phyloP scores from a whole-genome alignment of 1,140 invertebrate species.

The Leptinotarsa defecta region DNA sequence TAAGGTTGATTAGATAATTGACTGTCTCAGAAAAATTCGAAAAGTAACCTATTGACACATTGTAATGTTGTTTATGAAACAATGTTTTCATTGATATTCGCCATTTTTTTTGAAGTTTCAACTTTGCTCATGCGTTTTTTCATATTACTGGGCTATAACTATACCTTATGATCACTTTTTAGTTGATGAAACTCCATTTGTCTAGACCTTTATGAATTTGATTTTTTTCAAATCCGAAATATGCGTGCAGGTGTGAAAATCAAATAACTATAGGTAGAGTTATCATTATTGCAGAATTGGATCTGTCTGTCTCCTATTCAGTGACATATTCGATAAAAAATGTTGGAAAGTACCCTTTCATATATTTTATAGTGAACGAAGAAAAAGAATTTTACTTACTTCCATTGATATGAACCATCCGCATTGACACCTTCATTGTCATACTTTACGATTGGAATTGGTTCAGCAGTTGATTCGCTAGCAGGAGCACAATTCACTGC shows the following conservation, averaged over 20 bases:
- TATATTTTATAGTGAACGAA: not conserved
- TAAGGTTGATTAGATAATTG: not conserved
- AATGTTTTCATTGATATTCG: too few species aligned
- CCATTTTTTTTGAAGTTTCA: too few species aligned
- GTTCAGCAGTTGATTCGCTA: slow-evolving; percentile 19
- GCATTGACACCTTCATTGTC: slow-evolving; percentile 35
- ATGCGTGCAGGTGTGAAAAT: not conserved
- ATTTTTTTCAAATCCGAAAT: too few species aligned
- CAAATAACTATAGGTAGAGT: not conserved
- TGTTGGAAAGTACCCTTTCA: not conserved
- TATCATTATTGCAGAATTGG: not conserved
- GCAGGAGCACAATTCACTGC: not conserved
- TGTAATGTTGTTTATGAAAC: not conserved
- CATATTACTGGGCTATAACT: too few species aligned
- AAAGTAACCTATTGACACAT: not conserved
- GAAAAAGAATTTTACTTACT: slow-evolving; percentile 17
- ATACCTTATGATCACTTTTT: too few species aligned
- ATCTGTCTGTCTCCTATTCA: not conserved
- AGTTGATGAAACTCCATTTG: too few species aligned
- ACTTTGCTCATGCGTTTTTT: too few species aligned
- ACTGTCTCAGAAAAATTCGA: not conserved
- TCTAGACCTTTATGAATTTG: too few species aligned
- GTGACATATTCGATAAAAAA: not conserved
- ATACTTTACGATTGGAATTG: slow-evolving; percentile 30
- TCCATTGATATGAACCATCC: slow-evolving; percentile 35